phyloP scores from a whole-genome alignment of 2,797 vertebrate species.

The Hypotaenidia philippensis region DNA sequence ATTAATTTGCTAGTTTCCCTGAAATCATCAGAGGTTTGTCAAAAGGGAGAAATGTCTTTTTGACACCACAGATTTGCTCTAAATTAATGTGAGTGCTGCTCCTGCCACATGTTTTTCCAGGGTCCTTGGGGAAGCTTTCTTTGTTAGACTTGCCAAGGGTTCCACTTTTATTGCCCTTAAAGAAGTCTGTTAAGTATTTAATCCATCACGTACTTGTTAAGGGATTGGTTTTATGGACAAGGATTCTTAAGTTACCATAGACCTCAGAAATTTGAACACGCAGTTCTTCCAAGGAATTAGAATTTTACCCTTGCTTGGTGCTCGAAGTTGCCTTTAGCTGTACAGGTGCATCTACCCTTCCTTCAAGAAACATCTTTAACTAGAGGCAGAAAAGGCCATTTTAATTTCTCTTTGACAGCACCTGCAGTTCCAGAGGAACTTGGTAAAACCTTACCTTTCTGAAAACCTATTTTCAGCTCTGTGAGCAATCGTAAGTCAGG shows the following conservation, averaged over 20 bases:
- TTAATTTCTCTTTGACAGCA: background rate
- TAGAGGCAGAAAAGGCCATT: background rate
- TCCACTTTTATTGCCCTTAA: background rate
- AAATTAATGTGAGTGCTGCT: background rate
- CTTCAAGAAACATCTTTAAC: background rate
- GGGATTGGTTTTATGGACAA: background rate
- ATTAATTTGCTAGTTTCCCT: background rate
- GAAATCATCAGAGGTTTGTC: background rate
- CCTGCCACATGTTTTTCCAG: background rate
- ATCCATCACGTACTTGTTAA: background rate
- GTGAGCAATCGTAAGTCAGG: background rate
- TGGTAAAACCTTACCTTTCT: background rate
- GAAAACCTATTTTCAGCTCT: background rate
- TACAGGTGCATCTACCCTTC: background rate
- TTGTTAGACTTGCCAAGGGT: background rate
- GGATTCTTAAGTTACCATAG: background rate
- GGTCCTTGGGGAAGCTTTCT: background rate
- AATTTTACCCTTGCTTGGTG: background rate
- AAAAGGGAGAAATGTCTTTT: background rate
- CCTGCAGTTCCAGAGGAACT: background rate
- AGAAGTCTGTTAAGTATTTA: background rate
- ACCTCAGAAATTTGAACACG: background rate
- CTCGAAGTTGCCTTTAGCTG: background rate
- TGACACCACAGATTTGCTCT: background rate
- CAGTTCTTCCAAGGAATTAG: background rate